Evolutionary conservation across 2,113 vertebrate genomes (phyloP).

Genomic region (Myiopsitta monachus): DNA sequence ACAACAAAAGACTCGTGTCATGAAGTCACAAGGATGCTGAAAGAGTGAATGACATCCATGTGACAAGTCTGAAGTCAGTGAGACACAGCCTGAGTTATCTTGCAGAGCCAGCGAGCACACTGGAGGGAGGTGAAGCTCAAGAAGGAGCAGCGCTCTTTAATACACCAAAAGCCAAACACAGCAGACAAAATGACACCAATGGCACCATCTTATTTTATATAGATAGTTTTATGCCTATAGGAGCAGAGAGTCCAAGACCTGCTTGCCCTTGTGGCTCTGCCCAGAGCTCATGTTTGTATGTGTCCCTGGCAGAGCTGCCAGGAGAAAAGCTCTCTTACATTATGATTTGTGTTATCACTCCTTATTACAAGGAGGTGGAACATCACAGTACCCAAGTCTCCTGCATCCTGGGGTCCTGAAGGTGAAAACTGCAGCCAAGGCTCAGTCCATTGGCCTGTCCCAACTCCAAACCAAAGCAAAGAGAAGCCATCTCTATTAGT

Average conservation of each 20-base stretch:
- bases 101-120: not conserved
- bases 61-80: not conserved
- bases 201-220: not conserved
- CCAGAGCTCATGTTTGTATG: not conserved
- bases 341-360: not conserved
- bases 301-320: not conserved
- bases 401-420: not conserved
- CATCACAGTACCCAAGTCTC: accelerated
- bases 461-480: not conserved
- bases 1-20: not conserved
- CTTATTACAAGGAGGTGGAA: not conserved
- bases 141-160: not conserved
- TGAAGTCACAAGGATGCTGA: not conserved
- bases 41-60: not conserved
- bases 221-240: not conserved
- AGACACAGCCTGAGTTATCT: not conserved
- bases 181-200: not conserved
- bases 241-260: not conserved
- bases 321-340: not conserved
- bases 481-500: not conserved
- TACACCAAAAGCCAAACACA: not conserved
- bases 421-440: not conserved
- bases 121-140: not conserved
- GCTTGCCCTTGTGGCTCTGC: not conserved
- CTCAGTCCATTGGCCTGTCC: not conserved